Evolutionary conservation across 2,888 invertebrate genomes (phyloP), one percentile per base, ranked within the genome.

Genomic region (Galerucella nymphaeae): DNA sequence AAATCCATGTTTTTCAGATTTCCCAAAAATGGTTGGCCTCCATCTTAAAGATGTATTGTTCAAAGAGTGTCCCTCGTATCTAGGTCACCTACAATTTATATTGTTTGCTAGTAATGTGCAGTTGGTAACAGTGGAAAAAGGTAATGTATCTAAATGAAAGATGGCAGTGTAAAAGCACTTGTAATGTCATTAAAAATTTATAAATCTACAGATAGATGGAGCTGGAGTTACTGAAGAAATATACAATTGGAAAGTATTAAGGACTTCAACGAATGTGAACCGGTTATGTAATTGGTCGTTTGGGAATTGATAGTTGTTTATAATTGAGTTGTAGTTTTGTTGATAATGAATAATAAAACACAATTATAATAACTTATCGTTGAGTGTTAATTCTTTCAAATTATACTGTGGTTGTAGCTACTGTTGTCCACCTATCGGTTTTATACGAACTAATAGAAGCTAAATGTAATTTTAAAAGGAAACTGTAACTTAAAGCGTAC

Each of bases 81-180:
- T n/a, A 53, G 16, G n/a, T 48, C 5, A 48, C 4, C 18, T 16
- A 0, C 11, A 16, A 18, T 16, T 6, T 18, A 48, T 6, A 53
- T 53, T 53, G 18, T 53, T 53, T 8, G 16, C 18, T 16, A 6
- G n/a, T 53, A 13, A 42, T 42, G 50, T 16, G 1, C 50, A 53
- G 1, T 53, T 53, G 50, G 50, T 16, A 53, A 48, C 50, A 53
- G 16, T 0, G 16, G 9, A 53, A 16, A 50, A n/a, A 53, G 50
- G 50, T 16, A 53, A 53, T 53, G 16, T 16, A 16, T 53, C 50
- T 53, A 53, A 53, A 53, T 53, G 50, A 53, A 53, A 18, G 50
- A 53, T 53, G 9, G 50, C 9, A 53, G 50, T 53, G 50, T 18
- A 53, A 16, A 53, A 16, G 50, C 50, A 53, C 50, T 53, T 18